phyloP scores from a whole-genome alignment of 1,140 invertebrate species.

The Chironomus tepperi region DNA sequence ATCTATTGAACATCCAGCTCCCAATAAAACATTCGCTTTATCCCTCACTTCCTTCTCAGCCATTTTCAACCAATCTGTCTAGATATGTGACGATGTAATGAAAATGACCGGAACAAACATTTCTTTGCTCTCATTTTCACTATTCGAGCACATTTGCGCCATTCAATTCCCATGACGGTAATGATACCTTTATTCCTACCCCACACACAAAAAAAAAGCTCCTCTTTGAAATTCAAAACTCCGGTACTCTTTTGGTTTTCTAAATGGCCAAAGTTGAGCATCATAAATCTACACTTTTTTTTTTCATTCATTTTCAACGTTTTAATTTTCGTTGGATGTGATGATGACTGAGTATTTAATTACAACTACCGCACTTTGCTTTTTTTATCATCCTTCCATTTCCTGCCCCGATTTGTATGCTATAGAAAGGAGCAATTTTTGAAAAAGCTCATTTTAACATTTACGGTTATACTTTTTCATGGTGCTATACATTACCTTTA shows the following conservation, averaged over 20 bases:
- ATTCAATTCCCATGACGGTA: background rate
- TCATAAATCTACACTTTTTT: background rate
- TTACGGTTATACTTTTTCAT: too few relatives aligned
- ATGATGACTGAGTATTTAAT: background rate
- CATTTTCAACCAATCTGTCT: too few relatives aligned
- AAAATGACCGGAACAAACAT: background rate
- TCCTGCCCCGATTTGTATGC: background rate
- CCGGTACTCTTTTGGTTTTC: background rate
- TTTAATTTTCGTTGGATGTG: background rate
- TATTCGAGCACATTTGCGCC: too few relatives aligned
- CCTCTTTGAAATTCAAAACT: too few relatives aligned
- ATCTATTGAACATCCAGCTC: too few relatives aligned
- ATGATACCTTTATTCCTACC: too few relatives aligned
- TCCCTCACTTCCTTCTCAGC: too few relatives aligned
- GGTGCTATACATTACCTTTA: too few relatives aligned
- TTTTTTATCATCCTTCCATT: background rate
- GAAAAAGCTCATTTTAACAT: background rate
- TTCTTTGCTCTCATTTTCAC: background rate
- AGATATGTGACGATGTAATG: background rate
- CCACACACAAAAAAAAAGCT: too few relatives aligned
- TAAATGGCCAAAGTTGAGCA: background rate
- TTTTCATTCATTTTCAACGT: too few relatives aligned
- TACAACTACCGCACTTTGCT: background rate
- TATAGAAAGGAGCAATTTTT: too few relatives aligned
- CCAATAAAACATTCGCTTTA: too few relatives aligned